Conservation (phyloP, 1,140 invertebrate genomes). For the Pentalonia nigronervosa region DNA sequence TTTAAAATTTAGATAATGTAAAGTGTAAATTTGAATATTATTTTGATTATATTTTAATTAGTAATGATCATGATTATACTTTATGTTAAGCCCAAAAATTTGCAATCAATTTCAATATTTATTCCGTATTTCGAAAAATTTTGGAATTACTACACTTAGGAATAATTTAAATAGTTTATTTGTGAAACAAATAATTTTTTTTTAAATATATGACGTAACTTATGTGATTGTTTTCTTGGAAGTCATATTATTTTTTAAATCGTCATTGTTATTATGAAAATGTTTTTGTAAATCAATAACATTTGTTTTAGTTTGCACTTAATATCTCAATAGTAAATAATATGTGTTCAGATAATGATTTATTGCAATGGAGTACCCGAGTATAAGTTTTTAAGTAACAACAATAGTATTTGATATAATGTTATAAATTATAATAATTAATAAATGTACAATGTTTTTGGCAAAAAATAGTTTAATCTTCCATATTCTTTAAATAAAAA, state of each 20-base stretch:
- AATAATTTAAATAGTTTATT: neutral
- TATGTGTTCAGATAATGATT: neutral
- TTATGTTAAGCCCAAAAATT: too few relatives aligned
- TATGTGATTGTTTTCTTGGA: neutral
- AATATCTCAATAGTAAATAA: too few relatives aligned
- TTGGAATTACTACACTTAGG: neutral
- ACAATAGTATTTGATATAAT: too few relatives aligned
- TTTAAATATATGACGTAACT: neutral
- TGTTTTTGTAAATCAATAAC: neutral
- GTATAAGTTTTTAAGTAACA: too few relatives aligned
- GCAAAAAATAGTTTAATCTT: too few relatives aligned
- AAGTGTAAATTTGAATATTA: neutral
- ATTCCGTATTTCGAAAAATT: neutral
- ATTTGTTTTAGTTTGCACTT: neutral
- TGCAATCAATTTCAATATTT: too few relatives aligned
- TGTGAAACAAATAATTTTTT: neutral
- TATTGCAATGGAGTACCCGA: neutral
- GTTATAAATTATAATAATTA: too few relatives aligned
- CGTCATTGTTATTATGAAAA: neutral
- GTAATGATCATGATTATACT: too few relatives aligned
- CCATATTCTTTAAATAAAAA: too few relatives aligned
- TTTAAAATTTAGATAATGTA: neutral
- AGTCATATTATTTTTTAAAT: neutral
- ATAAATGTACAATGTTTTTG: too few relatives aligned
- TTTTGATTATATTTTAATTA: too few relatives aligned